A percentile compares a stretch with the other conserved stretches of the same genome.
phyloP scores from a whole-genome alignment of 2,113 vertebrate genomes.

The Sinosuthora webbiana region DNA sequence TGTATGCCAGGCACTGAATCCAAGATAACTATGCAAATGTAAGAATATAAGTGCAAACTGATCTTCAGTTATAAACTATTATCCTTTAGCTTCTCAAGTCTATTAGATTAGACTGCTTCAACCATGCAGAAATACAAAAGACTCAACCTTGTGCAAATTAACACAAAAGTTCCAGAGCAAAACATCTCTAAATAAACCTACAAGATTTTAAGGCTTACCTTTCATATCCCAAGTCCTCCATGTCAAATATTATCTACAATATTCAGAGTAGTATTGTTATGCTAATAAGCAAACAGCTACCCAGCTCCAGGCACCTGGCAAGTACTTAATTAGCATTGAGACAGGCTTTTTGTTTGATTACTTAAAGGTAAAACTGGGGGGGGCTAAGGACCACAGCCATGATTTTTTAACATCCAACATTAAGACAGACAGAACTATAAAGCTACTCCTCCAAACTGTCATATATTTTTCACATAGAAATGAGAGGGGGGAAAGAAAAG shows the following conservation, averaged over 20 bases:
- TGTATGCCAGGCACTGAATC: not conserved
- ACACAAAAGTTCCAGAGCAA: not conserved
- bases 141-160: not conserved
- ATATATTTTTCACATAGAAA: not conserved
- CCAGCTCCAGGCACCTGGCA: not conserved
- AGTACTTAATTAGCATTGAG: not conserved
- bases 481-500: fast-evolving
- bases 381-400: not conserved
- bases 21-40: not conserved
- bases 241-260: not conserved
- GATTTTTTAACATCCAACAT: not conserved
- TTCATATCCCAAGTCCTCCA: not conserved
- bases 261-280: not conserved
- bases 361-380: not conserved
- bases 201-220: not conserved
- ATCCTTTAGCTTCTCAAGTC: not conserved
- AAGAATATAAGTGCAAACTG: not conserved
- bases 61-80: not conserved
- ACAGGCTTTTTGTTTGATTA: not conserved
- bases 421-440: not conserved
- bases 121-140: not conserved
- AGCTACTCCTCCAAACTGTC: not conserved
- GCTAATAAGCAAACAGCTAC: not conserved
- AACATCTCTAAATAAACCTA: not conserved
- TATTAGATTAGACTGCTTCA: not conserved